These are phyloP conservation scores for Danio tinwini DNA, from an alignment of 2,797 vertebrate genomes.

Conservation along the genomic window DNA sequence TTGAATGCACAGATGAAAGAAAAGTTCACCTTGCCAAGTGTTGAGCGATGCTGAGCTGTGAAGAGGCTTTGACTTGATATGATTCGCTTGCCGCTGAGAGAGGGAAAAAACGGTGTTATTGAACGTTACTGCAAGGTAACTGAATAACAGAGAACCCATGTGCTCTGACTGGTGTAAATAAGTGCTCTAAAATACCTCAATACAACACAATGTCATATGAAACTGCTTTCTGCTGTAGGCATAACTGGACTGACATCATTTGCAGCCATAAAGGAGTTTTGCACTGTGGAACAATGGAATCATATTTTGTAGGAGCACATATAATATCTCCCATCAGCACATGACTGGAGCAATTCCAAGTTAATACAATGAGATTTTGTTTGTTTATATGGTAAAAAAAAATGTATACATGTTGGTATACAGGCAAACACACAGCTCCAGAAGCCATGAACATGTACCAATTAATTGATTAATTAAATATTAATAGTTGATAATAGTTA, in stretches of 20 bases:
- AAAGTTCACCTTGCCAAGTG: constrained; percentile 52
- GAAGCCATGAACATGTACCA: too few species aligned
- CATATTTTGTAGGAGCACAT: neutral
- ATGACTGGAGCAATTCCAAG: neutral
- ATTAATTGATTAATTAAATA: too few species aligned
- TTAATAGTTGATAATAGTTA: too few species aligned
- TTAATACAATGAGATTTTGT: neutral
- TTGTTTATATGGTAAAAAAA: too few species aligned
- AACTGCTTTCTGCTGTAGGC: constrained; percentile 1
- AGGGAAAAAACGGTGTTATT: neutral
- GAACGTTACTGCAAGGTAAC: constrained; percentile 6
- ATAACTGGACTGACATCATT: constrained; percentile 9
- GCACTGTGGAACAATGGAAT: neutral
- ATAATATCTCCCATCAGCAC: neutral
- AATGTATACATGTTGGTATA: too few species aligned
- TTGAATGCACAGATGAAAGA: constrained; percentile 51
- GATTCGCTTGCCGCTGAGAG: neutral
- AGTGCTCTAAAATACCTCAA: neutral
- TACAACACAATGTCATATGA: neutral
- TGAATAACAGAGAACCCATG: constrained; percentile 20
- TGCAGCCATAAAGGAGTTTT: neutral
- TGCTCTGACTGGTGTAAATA: neutral
- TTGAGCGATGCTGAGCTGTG: constrained; percentile 43
- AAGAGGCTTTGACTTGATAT: constrained; percentile 46
- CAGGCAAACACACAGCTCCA: too few species aligned